Conservation (phyloP, 2,113 vertebrate genomes). For the Polyodon spathula region DNA sequence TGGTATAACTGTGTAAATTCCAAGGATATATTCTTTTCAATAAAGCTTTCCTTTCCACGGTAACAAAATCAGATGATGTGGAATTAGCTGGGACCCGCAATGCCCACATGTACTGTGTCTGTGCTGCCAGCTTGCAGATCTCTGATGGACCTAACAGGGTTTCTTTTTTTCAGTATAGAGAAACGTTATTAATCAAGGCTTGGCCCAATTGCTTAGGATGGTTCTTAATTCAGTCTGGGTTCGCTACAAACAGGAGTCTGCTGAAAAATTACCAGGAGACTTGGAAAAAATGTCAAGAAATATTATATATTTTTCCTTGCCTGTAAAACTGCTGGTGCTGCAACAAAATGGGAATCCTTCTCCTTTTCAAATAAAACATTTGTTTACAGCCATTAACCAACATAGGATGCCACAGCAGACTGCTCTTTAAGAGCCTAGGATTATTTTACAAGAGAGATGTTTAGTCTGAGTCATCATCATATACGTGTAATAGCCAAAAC, state of each 20-base stretch:
- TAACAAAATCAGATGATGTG: background rate
- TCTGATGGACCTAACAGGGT: background rate
- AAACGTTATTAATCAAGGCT: constrained; percentile 4
- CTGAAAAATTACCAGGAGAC: background rate
- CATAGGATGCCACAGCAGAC: background rate
- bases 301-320: background rate
- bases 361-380: background rate
- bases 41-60: too few species aligned
- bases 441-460: too few species aligned
- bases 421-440: too few species aligned
- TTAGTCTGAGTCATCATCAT: too few species aligned
- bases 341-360: background rate
- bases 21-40: too few species aligned
- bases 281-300: background rate
- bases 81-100: background rate
- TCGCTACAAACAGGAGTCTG: background rate
- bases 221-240: background rate
- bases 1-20: too few species aligned
- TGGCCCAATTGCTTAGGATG: background rate
- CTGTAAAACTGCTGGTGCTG: background rate
- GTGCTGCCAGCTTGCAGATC: background rate
- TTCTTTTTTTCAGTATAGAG: background rate
- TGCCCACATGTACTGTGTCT: background rate
- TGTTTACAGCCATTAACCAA: constrained; percentile 6
- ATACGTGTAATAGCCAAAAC: too few species aligned